Base-by-base conservation (phyloP, 2,113 vertebrate genomes). In the Promerops cafer region DNA sequence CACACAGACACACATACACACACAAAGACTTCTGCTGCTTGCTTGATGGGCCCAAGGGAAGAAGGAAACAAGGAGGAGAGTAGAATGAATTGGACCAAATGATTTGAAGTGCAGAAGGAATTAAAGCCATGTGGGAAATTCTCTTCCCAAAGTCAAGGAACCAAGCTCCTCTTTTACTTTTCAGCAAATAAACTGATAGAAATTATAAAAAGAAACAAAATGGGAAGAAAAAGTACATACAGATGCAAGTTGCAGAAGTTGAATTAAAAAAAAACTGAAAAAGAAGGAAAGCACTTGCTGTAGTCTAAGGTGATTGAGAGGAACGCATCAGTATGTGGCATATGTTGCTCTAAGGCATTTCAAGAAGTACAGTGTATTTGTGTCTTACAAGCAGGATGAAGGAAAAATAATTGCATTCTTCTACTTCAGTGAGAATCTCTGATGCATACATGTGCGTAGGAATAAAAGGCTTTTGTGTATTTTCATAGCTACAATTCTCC, bases 401-500 rank as follows among this genome's bases (percentile, higher is more conserved):
- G 78, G 65, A 54, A 89, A 94, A 95, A 92, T 87, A 83, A 90
- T 59, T 70, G 54, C 64, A 47, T 74, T 94, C 50, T 90, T 89
- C 39, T 83, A 66, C 35, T 93, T 88, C 59, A 70, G 39, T 66
- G 71, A 74, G 89, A 94, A 88, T 39, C 47, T 94, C 84, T 89
- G 76, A 66, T 95, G 71, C 33, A 21, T 96, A 70, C 60, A 64
- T 75, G 56, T 68, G 93, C 52, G 44, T 93, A 89, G 93, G 94
- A 94, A 93, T 89, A 97, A 89, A 90, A 86, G 76, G 78, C 86
- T 87, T 83, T 77, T 95, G 64, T 93, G 9, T 66, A 47, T 85
- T 84, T 95, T 93, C 88, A 77, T 74, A 86, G 79, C 59, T 93
- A 50, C 19, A 15, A 10, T 89, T 95, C 47, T 88, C 30, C 64